Percentiles rank a stretch among this genome's conserved stretches.
Evolutionary conservation across 2,888 invertebrate genomes (phyloP).

Genomic region (Drosophila phalerata): DNA sequence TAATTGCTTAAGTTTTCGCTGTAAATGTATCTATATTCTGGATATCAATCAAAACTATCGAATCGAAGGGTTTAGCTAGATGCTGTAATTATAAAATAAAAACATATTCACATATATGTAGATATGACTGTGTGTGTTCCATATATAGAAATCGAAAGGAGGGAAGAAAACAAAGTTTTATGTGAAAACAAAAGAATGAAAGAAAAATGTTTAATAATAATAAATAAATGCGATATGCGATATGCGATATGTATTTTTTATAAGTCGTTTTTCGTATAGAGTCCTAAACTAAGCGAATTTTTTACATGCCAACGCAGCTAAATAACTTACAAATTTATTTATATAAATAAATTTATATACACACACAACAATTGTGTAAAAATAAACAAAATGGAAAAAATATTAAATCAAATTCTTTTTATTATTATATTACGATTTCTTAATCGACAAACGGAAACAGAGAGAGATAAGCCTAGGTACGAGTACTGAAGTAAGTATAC

Average conservation of each 20-base stretch:
- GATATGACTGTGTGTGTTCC: constrained; percentile 49
- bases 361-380: constrained; percentile 69
- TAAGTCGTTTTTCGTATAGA: constrained; percentile 71
- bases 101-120: constrained; percentile 37
- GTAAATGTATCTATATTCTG: constrained; percentile 52
- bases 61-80: constrained; percentile 49
- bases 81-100: constrained; percentile 39
- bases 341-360: constrained; percentile 59
- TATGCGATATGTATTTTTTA: constrained; percentile 78
- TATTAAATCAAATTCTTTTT: constrained; percentile 33
- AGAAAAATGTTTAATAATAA: constrained; percentile 55
- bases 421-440: constrained; percentile 10
- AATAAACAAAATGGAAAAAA: constrained; percentile 65
- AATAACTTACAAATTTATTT: constrained; percentile 64
- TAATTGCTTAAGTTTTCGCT: constrained; percentile 43
- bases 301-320: constrained; percentile 70
- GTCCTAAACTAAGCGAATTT: constrained; percentile 65
- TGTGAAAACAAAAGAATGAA: constrained; percentile 31
- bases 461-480: constrained; percentile 30
- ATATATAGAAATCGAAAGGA: constrained; percentile 40
- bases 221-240: constrained; percentile 55
- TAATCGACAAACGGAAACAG: neutral
- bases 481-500: constrained; percentile 3
- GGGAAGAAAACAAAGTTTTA: constrained; percentile 55
- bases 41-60: constrained; percentile 44